These are phyloP conservation scores for Hesperia comma DNA, from an alignment of 2,888 invertebrate species.

Conservation along the genomic window DNA sequence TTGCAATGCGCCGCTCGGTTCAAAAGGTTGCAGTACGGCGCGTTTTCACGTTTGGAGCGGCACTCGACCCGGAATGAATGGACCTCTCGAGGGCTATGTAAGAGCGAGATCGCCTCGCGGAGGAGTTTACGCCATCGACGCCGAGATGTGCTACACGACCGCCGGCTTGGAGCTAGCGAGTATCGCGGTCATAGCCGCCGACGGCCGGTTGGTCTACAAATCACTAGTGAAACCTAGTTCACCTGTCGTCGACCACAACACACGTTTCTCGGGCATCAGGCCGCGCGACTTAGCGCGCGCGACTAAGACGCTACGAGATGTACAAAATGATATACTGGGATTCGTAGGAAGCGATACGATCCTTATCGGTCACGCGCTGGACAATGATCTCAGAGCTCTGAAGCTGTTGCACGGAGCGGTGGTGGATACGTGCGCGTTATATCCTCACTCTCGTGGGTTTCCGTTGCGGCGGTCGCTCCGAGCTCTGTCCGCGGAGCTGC, in stretches of 20 bases:
- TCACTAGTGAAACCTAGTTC: constrained; percentile 92
- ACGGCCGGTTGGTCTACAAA: constrained; percentile 92
- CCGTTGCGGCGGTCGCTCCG: constrained; percentile 93
- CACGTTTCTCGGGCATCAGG: constrained; percentile 96
- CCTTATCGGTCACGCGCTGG: constrained; percentile 96
- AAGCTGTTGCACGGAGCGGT: constrained; percentile 92
- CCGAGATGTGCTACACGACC: constrained; percentile 98
- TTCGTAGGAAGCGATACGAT: constrained; percentile 93
- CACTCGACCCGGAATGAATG: constrained; percentile 87
- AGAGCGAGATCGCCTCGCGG: constrained; percentile 81
- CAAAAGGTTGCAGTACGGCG: constrained; percentile 86
- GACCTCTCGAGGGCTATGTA: constrained; percentile 88
- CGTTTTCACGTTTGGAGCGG: constrained; percentile 92
- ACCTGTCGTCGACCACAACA: constrained; percentile 96
- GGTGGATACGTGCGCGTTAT: constrained; percentile 95
- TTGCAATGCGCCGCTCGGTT: constrained; percentile 80
- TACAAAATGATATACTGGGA: constrained; percentile 93
- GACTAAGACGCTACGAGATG: constrained; percentile 88
- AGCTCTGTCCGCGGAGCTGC: constrained; percentile 87
- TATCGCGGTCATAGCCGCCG: constrained; percentile 91
- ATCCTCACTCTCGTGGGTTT: constrained; percentile 93
- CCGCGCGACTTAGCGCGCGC: constrained; percentile 83
- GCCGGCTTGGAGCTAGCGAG: constrained; percentile 94
- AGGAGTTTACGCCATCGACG: constrained; percentile 93
- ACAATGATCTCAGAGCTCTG: constrained; percentile 95